phyloP scores from a whole-genome alignment of 2,113 vertebrate species.

The Ivindomyrus marchei region DNA sequence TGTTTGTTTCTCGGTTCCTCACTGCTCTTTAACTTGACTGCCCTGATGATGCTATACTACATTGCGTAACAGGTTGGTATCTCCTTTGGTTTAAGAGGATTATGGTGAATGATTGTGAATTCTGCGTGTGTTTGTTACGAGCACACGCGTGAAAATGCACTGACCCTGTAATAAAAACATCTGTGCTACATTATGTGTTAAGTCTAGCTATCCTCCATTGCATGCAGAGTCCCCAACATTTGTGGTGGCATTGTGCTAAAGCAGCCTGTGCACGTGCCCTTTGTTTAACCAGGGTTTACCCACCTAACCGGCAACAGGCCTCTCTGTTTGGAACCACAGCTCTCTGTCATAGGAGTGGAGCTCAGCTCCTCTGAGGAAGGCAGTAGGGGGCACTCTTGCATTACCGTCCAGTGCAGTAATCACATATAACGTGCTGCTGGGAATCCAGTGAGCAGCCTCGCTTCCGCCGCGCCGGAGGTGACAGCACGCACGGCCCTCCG shows the following conservation, averaged over 20 bases:
- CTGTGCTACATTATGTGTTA: not conserved
- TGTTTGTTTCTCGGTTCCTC: not conserved
- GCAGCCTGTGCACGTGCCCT: not conserved
- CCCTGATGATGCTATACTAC: not conserved
- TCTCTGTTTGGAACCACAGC: not conserved
- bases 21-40: not conserved
- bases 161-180: not conserved
- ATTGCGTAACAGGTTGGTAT: not conserved
- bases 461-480: not conserved
- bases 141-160: not conserved
- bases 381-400: slow-evolving; percentile 91
- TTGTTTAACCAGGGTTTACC: not conserved
- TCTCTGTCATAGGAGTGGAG: not conserved
- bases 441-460: slow-evolving; percentile 37
- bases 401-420: slow-evolving; percentile 56
- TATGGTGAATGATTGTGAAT: not conserved
- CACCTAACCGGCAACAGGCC: not conserved
- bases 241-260: not conserved
- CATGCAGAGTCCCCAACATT: not conserved
- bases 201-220: not conserved
- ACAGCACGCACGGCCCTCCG: not conserved
- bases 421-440: slow-evolving; percentile 67
- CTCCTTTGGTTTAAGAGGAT: not conserved
- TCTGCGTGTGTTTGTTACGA: not conserved
- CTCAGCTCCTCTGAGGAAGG: slow-evolving; percentile 24